Percentiles rank a stretch among this genome's conserved stretches.
Conservation (phyloP, 1,140 invertebrate species). For the Drosophila baimaii region DNA sequence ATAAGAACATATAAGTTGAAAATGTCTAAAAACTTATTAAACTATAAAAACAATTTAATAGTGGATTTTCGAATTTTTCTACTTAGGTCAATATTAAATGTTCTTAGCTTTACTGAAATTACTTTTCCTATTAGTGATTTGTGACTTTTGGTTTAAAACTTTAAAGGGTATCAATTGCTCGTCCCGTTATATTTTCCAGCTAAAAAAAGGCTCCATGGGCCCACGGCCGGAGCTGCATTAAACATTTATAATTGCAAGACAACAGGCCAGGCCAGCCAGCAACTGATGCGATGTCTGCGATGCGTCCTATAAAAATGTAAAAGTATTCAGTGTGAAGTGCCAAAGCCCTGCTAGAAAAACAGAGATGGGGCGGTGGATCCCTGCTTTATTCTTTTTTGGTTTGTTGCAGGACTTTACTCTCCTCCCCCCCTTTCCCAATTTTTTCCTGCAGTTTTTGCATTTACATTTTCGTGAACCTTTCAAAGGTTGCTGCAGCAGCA, state of each 20-base stretch:
- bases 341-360: constrained; percentile 32
- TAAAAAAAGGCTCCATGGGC: constrained; percentile 8
- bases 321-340: constrained; percentile 73
- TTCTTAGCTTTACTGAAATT: too few species aligned
- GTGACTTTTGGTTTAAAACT: too few species aligned
- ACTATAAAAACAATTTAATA: too few species aligned
- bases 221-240: constrained; percentile 51
- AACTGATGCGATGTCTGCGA: constrained; percentile 43
- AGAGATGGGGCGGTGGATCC: constrained; percentile 11
- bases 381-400: constrained; percentile 33
- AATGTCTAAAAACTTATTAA: not conserved
- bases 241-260: constrained; percentile 80
- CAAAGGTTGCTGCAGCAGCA: constrained; percentile 28
- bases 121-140: too few species aligned
- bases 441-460: constrained; percentile 39
- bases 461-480: constrained; percentile 57
- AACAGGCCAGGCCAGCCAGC: constrained; percentile 33
- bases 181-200: constrained; percentile 7
- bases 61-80: too few species aligned
- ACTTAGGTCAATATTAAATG: too few species aligned
- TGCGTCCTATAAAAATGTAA: constrained; percentile 63
- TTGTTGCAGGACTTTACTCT: constrained; percentile 18
- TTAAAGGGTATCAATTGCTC: constrained; percentile 27
- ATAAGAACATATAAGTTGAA: not conserved
- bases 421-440: not conserved